Evolutionary conservation across 1,140 invertebrate species (phyloP).

Genomic region (Orussus abietinus): DNA sequence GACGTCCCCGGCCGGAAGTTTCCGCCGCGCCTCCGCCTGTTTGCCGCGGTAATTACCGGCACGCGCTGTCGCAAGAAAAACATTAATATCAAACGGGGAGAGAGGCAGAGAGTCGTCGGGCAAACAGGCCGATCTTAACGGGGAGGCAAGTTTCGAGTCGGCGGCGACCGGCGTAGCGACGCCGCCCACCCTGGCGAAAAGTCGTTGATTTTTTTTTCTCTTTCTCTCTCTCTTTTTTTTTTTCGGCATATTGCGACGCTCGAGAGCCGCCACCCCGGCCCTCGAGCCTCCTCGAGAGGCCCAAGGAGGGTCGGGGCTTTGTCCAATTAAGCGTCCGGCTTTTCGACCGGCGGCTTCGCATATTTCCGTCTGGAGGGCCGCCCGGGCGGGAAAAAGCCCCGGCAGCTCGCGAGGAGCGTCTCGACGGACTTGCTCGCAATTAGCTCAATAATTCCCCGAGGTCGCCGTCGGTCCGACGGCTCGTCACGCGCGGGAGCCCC

Average conservation of each 20-base stretch:
- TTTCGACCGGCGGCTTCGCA: slow-evolving; percentile 40
- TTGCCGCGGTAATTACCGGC: slow-evolving; percentile 38
- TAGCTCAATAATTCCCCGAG: slow-evolving; percentile 46
- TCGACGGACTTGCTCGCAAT: slow-evolving; percentile 40
- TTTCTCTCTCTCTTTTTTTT: slow-evolving; percentile 25
- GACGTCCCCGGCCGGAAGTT: slow-evolving; percentile 49
- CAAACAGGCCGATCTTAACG: slow-evolving; percentile 42
- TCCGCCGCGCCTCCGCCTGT: slow-evolving; percentile 27
- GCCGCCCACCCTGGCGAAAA: too few species aligned
- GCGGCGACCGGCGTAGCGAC: slow-evolving; percentile 20
- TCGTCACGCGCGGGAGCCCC: slow-evolving; percentile 23
- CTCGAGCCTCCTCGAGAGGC: slow-evolving; percentile 29
- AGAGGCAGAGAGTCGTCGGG: slow-evolving; percentile 32
- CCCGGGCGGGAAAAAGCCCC: slow-evolving; percentile 15
- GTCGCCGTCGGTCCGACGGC: slow-evolving; percentile 29
- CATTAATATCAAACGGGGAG: slow-evolving; percentile 43
- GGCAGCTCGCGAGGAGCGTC: slow-evolving; percentile 11
- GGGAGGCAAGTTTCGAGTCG: slow-evolving; percentile 25
- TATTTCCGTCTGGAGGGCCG: slow-evolving; percentile 45
- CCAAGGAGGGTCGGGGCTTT: slow-evolving; percentile 46
- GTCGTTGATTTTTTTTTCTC: slow-evolving; percentile 1
- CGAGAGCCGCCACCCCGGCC: slow-evolving; percentile 30
- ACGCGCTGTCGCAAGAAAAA: slow-evolving; percentile 40
- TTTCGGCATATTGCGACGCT: slow-evolving; percentile 44
- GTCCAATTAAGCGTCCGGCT: slow-evolving; percentile 52